Evolutionary conservation across 1,140 invertebrate species (phyloP).

Genomic region (Drosophila asahinai): DNA sequence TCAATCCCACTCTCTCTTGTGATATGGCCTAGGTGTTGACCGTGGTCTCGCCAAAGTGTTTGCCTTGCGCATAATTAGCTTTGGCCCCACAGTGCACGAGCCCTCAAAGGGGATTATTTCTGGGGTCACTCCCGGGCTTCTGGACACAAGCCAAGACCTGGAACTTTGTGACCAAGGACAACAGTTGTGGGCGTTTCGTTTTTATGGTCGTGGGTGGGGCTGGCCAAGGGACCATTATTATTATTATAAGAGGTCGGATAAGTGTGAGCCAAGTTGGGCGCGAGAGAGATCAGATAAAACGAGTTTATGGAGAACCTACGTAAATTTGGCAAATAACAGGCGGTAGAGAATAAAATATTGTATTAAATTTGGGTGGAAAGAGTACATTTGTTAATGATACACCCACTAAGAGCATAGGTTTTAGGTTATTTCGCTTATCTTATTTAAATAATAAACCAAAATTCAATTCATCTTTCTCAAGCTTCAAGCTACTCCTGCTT

Average conservation of each 20-base stretch:
- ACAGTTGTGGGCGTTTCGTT: slow-evolving; percentile 21
- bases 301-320: neutral
- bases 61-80: slow-evolving; percentile 72
- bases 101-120: slow-evolving; percentile 23
- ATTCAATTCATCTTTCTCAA: neutral
- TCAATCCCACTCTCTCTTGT: neutral
- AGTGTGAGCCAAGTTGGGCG: slow-evolving; percentile 19
- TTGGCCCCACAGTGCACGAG: slow-evolving; percentile 14
- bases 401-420: neutral
- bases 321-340: neutral
- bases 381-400: neutral
- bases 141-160: slow-evolving; percentile 42
- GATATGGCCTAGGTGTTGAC: slow-evolving; percentile 57
- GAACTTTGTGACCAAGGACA: slow-evolving; percentile 34
- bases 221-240: slow-evolving; percentile 39
- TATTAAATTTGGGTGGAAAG: neutral
- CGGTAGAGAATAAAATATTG: neutral
- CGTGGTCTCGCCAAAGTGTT: slow-evolving; percentile 67
- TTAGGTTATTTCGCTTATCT: neutral
- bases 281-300: slow-evolving; percentile 19
- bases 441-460: too few relatives aligned
- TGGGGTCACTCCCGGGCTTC: slow-evolving; percentile 24
- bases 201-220: slow-evolving; percentile 14
- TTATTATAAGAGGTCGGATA: slow-evolving; percentile 52
- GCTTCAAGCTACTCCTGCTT: neutral